These are phyloP conservation scores for Emys orbicularis DNA, from an alignment of 2,797 vertebrate genomes.

Conservation along the genomic window DNA sequence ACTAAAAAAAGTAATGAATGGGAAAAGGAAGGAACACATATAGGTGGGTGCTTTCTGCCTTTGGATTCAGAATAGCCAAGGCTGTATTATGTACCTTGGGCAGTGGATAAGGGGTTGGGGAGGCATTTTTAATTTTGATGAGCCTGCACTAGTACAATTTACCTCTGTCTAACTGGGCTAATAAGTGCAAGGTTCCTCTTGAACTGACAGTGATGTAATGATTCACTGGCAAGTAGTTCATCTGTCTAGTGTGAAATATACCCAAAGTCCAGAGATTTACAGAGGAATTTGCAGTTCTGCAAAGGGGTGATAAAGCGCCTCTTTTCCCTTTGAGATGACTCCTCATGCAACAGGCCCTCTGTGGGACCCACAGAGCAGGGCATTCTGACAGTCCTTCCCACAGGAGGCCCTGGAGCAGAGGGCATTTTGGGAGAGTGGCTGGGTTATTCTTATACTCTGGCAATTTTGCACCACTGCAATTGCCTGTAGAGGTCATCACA, in stretches of 20 bases:
- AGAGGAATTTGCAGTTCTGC: neutral
- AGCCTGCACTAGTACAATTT: neutral
- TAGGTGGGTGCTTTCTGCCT: neutral
- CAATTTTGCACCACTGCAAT: neutral
- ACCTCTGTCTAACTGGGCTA: neutral
- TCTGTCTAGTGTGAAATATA: neutral
- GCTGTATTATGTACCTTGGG: neutral
- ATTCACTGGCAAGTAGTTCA: neutral
- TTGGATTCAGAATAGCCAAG: neutral
- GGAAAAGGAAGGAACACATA: accelerated
- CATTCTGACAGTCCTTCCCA: neutral
- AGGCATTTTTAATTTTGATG: neutral
- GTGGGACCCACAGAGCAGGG: neutral
- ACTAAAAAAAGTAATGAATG: neutral
- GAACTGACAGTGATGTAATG: neutral
- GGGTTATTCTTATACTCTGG: neutral
- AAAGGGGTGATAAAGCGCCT: neutral
- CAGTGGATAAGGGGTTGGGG: neutral
- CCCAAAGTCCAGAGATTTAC: neutral
- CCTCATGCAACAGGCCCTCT: neutral
- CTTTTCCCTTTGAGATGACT: neutral
- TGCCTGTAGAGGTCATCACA: neutral
- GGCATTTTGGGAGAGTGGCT: neutral
- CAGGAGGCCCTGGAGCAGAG: too few species aligned
- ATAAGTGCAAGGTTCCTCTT: neutral